Percentiles rank a stretch among this genome's conserved stretches.
These are phyloP conservation scores for Pinctada fucata DNA, from an alignment of 2,888 invertebrate genomes.

Conservation along the genomic window DNA sequence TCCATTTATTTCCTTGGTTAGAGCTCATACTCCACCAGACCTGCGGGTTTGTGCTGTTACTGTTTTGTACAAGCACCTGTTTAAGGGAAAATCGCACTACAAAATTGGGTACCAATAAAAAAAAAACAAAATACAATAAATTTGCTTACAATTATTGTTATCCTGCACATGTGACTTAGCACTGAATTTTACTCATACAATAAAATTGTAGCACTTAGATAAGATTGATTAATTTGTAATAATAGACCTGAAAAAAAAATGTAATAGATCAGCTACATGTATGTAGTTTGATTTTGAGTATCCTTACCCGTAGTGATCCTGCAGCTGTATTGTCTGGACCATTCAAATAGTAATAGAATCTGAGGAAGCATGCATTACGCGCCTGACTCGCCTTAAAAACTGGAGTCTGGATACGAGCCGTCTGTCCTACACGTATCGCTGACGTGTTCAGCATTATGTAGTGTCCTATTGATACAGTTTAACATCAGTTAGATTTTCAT, in stretches of 20 bases:
- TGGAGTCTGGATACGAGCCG: constrained; percentile 54
- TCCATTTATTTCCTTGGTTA: constrained; percentile 61
- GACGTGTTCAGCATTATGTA: constrained; percentile 58
- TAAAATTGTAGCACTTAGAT: too few species aligned
- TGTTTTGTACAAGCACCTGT: constrained; percentile 60
- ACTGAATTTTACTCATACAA: too few species aligned
- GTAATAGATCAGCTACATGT: too few species aligned
- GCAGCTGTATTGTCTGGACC: constrained; percentile 51
- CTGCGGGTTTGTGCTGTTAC: constrained; percentile 43
- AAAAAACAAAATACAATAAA: too few species aligned
- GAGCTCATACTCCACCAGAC: constrained; percentile 62
- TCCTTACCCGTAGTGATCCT: constrained; percentile 59
- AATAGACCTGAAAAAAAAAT: too few species aligned
- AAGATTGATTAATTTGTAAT: too few species aligned
- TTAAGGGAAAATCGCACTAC: too few species aligned
- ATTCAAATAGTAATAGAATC: constrained; percentile 70
- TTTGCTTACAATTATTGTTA: too few species aligned
- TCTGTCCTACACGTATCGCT: constrained; percentile 46
- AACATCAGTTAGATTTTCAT: neutral
- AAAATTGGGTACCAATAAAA: too few species aligned
- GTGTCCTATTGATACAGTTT: constrained; percentile 45
- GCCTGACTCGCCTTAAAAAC: constrained; percentile 53
- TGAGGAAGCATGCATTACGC: constrained; percentile 56
- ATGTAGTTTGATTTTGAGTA: too few species aligned
- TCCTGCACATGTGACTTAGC: too few species aligned